Evolutionary conservation across 1,140 invertebrate genomes (phyloP), one percentile per base, ranked within the genome.

Genomic region (Himalopsyche phryganea): DNA sequence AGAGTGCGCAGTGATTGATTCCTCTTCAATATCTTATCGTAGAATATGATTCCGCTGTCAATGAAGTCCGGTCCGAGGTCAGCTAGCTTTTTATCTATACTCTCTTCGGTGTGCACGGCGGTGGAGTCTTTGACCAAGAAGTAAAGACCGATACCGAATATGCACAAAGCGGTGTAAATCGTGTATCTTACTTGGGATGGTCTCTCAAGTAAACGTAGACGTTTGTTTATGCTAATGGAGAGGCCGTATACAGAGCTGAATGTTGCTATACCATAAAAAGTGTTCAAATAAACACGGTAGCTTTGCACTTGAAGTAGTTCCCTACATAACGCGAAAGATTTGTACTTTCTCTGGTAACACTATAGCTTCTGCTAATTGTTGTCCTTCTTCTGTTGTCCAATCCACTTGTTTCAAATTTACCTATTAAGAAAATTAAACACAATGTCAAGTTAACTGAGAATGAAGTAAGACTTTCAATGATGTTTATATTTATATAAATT

Each of bases 241-340:
- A 72, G 6, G 80, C n/a, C 20, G 70, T 75, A 66, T 83, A 85
- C 2, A 72, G 69, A 42, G 69, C 65, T 23, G 48, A 83, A 66
- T 36, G 71, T 69, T 0, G 69, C 11, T 51, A 75, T 69, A 53
- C 75, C 76, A 65, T 78, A 80, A 3, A 74, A 45, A 2, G 76
- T 80, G 64, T 83, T 80, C 40, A 80, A 66, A 11, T 81, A 66
- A 6, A 84, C 63, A 61, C 83, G 78, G 44, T 79, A 68, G 6
- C 81, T 82, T 48, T 83, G 71, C 9, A 77, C 69, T 67, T 80
- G 77, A 48, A 84, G 67, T 40, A 92, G 80, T 75, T 91, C 83
- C 55, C 84, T 78, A 48, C 87, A 89, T 17, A 92, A 83, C 9
- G 83, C 89, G n/a, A 78, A 89, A 92, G 52, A 88, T 80, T 67